Evolutionary conservation across 2,113 vertebrate genomes (phyloP).

Genomic region (Albula goreensis): DNA sequence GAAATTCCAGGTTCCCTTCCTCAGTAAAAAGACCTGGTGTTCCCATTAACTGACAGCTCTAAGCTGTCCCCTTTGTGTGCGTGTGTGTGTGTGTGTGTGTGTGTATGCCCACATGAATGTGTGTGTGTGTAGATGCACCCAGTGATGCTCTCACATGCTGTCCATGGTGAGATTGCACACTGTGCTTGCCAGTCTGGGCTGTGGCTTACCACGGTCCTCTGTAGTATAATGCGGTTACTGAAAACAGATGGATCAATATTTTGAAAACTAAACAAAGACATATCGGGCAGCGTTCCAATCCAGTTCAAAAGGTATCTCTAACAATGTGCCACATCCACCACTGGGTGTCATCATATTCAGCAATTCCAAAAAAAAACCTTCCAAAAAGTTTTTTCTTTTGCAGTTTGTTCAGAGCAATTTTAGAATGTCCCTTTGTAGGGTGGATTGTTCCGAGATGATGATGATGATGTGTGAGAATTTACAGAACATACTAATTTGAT

Average conservation of each 20-base stretch:
- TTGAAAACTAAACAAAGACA: constrained; percentile 2
- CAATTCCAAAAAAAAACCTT: background rate
- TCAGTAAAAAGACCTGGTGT: too few species aligned
- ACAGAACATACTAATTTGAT: too few species aligned
- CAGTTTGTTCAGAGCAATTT: too few species aligned
- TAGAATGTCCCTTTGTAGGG: too few species aligned
- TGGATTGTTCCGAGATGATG: too few species aligned
- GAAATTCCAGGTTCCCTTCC: too few species aligned
- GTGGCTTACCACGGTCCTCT: background rate
- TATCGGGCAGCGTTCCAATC: background rate
- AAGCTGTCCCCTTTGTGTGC: background rate
- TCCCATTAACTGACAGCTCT: background rate
- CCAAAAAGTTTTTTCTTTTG: too few species aligned
- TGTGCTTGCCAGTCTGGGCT: background rate
- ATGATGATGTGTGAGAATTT: too few species aligned
- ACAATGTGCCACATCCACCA: background rate
- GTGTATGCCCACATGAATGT: too few species aligned
- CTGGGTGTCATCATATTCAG: constrained; percentile 6
- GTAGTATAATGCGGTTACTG: background rate
- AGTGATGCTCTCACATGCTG: background rate
- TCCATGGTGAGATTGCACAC: background rate
- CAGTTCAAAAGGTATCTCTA: background rate
- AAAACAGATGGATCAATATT: background rate
- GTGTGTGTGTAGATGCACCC: background rate
- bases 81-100: background rate